phyloP scores from a whole-genome alignment of 2,888 invertebrate species.

The Clivina fossor region DNA sequence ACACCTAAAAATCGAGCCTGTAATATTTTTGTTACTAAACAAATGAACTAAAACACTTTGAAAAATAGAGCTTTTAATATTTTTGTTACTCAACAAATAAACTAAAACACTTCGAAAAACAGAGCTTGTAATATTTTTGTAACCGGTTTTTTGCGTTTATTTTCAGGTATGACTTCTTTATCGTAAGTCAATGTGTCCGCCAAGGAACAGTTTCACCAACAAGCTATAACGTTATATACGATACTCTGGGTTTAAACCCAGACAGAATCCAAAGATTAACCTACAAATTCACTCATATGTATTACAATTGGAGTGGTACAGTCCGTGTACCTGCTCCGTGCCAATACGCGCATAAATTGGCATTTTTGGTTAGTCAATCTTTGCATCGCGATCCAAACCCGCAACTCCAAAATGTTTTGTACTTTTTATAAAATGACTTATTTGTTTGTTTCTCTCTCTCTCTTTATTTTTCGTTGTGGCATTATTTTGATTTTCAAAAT shows the following conservation, averaged over 20 bases:
- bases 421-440: slow-evolving; percentile 72
- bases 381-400: slow-evolving; percentile 68
- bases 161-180: slow-evolving; percentile 85
- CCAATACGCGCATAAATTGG: slow-evolving; percentile 93
- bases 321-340: slow-evolving; percentile 90
- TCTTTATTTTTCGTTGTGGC: too few species aligned
- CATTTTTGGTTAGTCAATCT: slow-evolving; percentile 81
- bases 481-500: too few species aligned
- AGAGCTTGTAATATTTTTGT: too few species aligned
- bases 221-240: slow-evolving; percentile 82
- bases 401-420: slow-evolving; percentile 64
- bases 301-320: slow-evolving; percentile 87
- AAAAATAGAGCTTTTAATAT: too few species aligned
- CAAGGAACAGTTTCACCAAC: slow-evolving; percentile 93
- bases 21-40: too few species aligned
- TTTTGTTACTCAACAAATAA: too few species aligned
- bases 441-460: too few species aligned
- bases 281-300: slow-evolving; percentile 86
- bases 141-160: slow-evolving; percentile 32
- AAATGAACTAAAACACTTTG: too few species aligned
- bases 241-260: slow-evolving; percentile 66
- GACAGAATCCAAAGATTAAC: slow-evolving; percentile 81
- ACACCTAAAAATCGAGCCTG: too few species aligned
- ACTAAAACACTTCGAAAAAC: too few species aligned
- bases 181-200: slow-evolving; percentile 82